Base-by-base conservation (phyloP, 2,888 invertebrate genomes). In the Labia minor region DNA sequence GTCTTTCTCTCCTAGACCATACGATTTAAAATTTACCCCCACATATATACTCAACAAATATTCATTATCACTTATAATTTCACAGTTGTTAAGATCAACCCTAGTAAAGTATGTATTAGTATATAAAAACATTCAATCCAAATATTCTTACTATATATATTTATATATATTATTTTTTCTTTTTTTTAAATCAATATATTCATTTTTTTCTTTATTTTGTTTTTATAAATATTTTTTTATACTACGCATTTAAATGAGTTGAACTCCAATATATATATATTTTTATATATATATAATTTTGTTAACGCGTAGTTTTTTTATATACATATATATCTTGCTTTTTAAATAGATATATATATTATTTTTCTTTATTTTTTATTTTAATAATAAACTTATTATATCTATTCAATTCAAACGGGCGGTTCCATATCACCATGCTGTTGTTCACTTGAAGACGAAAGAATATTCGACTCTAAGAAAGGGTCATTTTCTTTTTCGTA, bases 1-100 rank as follows among this genome's bases (percentile, higher is more conserved):
- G 49, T 49, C 49, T 49, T 49, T 49, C 49, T 49, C 49, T 49
- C 49, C 49, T 49, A 49, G 16, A 49, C 49, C 49, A n/a, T n/a
- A n/a, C n/a, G 26, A 8, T 49, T 49, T 16, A 10, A 10, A 8
- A 49, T n/a, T n/a, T 14, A 49, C 49, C 3, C 14, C 16, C 49
- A 49, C 16, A 49, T 14, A 49, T 14, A 49, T 8, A n/a, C 49
- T n/a, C 2, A 49, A 49, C 14, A n/a, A 49, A 11, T 3, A 49
- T 16, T n/a, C 16, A 11, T 14, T n/a, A 49, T 8, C 49, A 49
- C 14, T 49, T 16, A 49, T n/a, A 49, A 8, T 33, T 33, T 33
- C 14, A 49, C 14, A 49, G 49, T 8, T 14, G 3, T n/a, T 49
- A n/a, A 26, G 26, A 26, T 26, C 26, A 26, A 26, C 14, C 16